Evolutionary conservation across 2,888 invertebrate genomes (phyloP).

Genomic region (Physocephala rufipes): DNA sequence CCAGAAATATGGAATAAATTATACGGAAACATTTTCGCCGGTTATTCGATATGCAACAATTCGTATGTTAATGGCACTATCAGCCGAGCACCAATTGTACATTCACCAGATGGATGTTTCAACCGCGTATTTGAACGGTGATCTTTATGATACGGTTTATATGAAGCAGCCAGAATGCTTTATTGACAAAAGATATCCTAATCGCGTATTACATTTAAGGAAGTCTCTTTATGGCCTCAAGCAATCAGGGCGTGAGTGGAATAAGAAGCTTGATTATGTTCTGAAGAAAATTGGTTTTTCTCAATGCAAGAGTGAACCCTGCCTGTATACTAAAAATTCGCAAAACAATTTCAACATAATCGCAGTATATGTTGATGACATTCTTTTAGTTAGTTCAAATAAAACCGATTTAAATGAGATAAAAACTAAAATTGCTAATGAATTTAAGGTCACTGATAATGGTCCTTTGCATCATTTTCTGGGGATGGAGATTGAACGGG

Average conservation of each 20-base stretch:
- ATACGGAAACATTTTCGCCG: slow-evolving; percentile 35
- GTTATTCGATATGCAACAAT: slow-evolving; percentile 30
- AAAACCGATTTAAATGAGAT: slow-evolving; percentile 24
- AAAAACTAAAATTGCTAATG: slow-evolving; percentile 37
- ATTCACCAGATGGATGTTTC: slow-evolving; percentile 40
- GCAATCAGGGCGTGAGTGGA: slow-evolving; percentile 47
- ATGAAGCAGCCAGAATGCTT: slow-evolving; percentile 39
- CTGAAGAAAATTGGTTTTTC: slow-evolving; percentile 39
- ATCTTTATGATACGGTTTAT: slow-evolving; percentile 40
- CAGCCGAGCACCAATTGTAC: slow-evolving; percentile 34
- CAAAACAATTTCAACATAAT: slow-evolving; percentile 38
- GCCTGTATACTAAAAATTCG: too few relatives aligned
- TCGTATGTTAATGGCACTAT: slow-evolving; percentile 32
- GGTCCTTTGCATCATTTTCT: too few relatives aligned
- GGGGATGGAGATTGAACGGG: too few relatives aligned
- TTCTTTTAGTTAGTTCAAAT: slow-evolving; percentile 38
- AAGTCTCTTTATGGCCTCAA: slow-evolving; percentile 44
- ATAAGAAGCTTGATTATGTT: slow-evolving; percentile 38
- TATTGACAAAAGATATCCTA: not conserved
- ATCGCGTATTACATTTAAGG: too few relatives aligned
- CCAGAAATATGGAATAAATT: slow-evolving; percentile 39
- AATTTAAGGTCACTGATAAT: too few relatives aligned
- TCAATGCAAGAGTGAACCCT: slow-evolving; percentile 38
- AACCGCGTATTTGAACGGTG: slow-evolving; percentile 40
- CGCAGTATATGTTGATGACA: slow-evolving; percentile 43